Evolutionary conservation across 37 sponge, comb jelly and placozoan genomes (phyloP).

Genomic region (Halisarca cf. caerulea): DNA sequence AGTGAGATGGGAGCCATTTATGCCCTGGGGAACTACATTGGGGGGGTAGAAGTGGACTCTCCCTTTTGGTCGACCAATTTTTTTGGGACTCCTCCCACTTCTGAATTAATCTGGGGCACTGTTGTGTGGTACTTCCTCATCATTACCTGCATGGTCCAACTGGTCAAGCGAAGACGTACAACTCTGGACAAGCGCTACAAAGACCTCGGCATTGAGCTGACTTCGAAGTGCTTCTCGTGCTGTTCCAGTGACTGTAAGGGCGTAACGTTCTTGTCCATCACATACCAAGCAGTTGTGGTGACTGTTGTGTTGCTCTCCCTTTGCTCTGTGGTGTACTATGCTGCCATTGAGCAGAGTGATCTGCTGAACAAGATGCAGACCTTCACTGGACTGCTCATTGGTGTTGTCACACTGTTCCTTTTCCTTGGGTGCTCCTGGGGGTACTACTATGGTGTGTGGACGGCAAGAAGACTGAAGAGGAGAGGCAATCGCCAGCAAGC

Average conservation of each 20-base stretch:
- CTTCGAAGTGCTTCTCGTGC: background rate
- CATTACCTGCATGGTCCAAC: conserved; percentile 46
- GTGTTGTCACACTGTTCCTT: conserved; percentile 24
- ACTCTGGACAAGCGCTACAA: conserved; percentile 18
- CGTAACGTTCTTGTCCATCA: background rate
- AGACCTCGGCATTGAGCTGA: background rate
- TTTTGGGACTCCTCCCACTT: conserved; percentile 4
- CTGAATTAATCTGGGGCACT: conserved; percentile 72
- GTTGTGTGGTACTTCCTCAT: conserved; percentile 68
- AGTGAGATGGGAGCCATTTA: conserved; percentile 72
- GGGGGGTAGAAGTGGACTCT: background rate
- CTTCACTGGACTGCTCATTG: conserved; percentile 72
- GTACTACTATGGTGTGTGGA: conserved; percentile 24
- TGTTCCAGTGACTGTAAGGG: conserved; percentile 4
- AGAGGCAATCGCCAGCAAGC: background rate
- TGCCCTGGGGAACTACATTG: conserved; percentile 34
- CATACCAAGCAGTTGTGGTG: conserved; percentile 31
- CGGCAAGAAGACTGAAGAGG: background rate
- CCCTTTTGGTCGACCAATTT: conserved; percentile 5
- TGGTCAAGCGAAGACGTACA: conserved; percentile 9
- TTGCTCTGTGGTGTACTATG: conserved; percentile 60
- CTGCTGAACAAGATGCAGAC: conserved; percentile 76
- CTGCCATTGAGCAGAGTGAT: conserved; percentile 62
- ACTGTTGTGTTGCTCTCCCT: conserved; percentile 38
- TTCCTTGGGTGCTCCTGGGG: conserved; percentile 44